A percentile compares a stretch with the other conserved stretches of the same genome.
Conservation (phyloP, 2,797 vertebrate species). For the Anisognathus igniventris region DNA sequence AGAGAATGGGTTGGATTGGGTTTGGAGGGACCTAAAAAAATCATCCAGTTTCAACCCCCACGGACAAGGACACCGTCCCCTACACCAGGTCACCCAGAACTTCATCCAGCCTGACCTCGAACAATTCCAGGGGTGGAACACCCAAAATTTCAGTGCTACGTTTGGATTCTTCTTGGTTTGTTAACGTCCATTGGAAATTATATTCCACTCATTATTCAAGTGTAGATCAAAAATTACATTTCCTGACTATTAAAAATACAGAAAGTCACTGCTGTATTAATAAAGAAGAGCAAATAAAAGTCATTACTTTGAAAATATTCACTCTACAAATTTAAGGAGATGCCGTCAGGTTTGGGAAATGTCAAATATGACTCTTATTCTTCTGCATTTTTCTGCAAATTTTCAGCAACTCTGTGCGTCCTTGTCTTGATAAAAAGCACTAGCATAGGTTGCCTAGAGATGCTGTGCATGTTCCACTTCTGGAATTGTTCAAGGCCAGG, state of each 20-base stretch:
- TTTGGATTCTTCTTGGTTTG: not conserved
- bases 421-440: too few species aligned
- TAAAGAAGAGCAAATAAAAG: not conserved
- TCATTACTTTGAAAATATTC: not conserved
- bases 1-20: too few species aligned
- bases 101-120: not conserved
- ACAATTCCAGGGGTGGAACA: not conserved
- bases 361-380: not conserved
- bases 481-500: too few species aligned
- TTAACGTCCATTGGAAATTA: not conserved
- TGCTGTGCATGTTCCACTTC: too few species aligned
- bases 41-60: too few species aligned
- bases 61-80: not conserved
- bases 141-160: fast-evolving
- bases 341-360: not conserved
- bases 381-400: too few species aligned
- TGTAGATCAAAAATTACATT: slow-evolving; percentile 29
- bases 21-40: not conserved
- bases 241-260: not conserved
- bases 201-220: slow-evolving; percentile 48
- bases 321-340: not conserved
- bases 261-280: not conserved
- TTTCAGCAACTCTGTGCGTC: too few species aligned
- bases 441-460: too few species aligned
- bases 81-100: fast-evolving